A percentile compares a stretch with the other conserved stretches of the same genome.
phyloP scores from a whole-genome alignment of 2,113 vertebrate species.

The Polypterus bichir region DNA sequence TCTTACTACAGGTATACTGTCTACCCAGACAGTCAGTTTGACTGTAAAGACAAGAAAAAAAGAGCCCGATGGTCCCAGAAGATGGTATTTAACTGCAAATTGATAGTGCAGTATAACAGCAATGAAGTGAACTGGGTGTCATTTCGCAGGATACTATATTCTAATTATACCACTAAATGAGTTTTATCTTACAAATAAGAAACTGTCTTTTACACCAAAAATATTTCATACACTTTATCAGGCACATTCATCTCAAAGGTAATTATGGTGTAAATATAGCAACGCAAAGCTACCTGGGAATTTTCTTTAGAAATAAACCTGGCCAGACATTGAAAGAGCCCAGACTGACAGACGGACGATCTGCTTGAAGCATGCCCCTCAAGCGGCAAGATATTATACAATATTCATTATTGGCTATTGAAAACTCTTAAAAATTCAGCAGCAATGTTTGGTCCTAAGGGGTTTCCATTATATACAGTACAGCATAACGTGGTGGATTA shows the following conservation, averaged over 20 bases:
- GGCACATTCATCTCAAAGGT: too few relatives aligned
- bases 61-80: slow-evolving; percentile 43
- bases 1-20: slow-evolving; percentile 79
- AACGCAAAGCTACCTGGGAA: too few relatives aligned
- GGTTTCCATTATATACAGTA: slow-evolving; percentile 22
- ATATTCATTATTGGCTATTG: too few relatives aligned
- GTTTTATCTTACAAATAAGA: slow-evolving; percentile 2
- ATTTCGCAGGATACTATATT: slow-evolving; percentile 44
- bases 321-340: too few relatives aligned
- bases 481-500: slow-evolving; percentile 50
- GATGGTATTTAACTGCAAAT: slow-evolving; percentile 56
- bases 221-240: neutral
- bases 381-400: too few relatives aligned
- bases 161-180: slow-evolving; percentile 58
- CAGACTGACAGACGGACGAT: too few relatives aligned
- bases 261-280: too few relatives aligned
- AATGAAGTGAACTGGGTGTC: slow-evolving; percentile 50
- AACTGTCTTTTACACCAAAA: neutral
- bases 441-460: slow-evolving; percentile 30
- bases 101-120: slow-evolving; percentile 44
- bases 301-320: too few relatives aligned
- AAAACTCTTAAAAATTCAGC: slow-evolving; percentile 8
- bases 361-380: too few relatives aligned
- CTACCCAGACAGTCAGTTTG: slow-evolving; percentile 52
- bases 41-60: slow-evolving; percentile 48